phyloP scores from a whole-genome alignment of 2,888 invertebrate species.

The Eristalis intricaria region DNA sequence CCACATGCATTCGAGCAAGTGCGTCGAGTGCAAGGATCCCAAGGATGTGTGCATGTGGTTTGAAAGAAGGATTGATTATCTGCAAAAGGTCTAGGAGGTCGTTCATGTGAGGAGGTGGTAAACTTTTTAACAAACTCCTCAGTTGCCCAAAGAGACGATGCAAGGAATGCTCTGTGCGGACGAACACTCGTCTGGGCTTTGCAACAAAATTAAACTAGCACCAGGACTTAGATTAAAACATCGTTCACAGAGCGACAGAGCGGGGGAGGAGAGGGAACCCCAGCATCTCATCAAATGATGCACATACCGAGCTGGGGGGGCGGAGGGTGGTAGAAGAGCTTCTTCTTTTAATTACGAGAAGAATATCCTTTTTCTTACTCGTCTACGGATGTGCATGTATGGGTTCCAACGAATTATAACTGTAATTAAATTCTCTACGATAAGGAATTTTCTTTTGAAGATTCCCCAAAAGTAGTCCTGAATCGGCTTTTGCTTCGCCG shows the following conservation, averaged over 20 bases:
- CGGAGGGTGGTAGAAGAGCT: not conserved
- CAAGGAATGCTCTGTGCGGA: not conserved
- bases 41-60: slow-evolving; percentile 51
- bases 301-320: not conserved
- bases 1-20: too few relatives aligned
- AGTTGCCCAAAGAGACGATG: not conserved
- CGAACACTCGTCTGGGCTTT: not conserved
- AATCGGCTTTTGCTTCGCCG: not conserved
- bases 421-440: slow-evolving; percentile 47
- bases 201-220: not conserved
- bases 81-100: not conserved
- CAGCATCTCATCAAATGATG: not conserved
- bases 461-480: not conserved
- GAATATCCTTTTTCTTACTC: slow-evolving; percentile 31
- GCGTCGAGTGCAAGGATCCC: slow-evolving; percentile 19
- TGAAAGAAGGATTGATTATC: slow-evolving; percentile 60
- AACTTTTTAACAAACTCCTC: not conserved
- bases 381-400: not conserved
- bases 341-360: slow-evolving; percentile 50
- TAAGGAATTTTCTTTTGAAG: slow-evolving; percentile 42
- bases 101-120: slow-evolving; percentile 2
- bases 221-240: not conserved
- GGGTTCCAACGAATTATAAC: slow-evolving; percentile 38
- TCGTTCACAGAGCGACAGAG: too few relatives aligned
- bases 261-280: not conserved